A percentile compares a stretch with the other conserved stretches of the same genome.
phyloP scores from a whole-genome alignment of 2,888 invertebrate genomes.

The Callosobruchus maculatus region DNA sequence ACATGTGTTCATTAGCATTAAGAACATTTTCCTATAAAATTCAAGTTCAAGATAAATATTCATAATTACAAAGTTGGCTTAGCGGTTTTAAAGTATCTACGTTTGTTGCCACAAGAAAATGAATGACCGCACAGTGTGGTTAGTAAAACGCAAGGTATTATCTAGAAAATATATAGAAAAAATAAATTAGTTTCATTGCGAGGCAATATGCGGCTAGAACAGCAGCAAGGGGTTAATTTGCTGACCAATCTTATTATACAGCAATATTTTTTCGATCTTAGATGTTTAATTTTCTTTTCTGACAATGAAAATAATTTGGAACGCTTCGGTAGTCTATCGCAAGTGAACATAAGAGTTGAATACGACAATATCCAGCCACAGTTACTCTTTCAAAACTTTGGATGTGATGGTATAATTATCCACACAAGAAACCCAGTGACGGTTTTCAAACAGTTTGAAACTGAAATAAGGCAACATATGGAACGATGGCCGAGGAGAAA shows the following conservation, averaged over 20 bases:
- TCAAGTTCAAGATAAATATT: neutral
- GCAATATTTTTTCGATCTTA: conserved; percentile 22
- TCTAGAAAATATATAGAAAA: neutral
- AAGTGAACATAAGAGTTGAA: conserved; percentile 6
- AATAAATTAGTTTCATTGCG: neutral
- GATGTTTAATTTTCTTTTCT: conserved; percentile 23
- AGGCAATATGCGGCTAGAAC: neutral
- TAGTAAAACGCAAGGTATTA: neutral
- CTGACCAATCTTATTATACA: conserved; percentile 18
- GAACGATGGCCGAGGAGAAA: conserved; percentile 27
- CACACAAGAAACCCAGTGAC: conserved; percentile 18
- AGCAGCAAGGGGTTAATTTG: neutral
- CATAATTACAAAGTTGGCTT: neutral
- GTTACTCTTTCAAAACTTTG: conserved; percentile 27
- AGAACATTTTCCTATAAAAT: neutral
- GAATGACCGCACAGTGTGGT: neutral
- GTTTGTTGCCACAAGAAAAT: neutral
- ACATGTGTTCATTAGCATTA: too few relatives aligned
- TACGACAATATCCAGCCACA: conserved; percentile 5
- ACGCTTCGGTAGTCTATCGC: neutral
- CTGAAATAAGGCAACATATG: conserved; percentile 17
- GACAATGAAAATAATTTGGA: conserved; percentile 19
- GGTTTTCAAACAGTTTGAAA: conserved; percentile 25
- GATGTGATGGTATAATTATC: conserved; percentile 33
- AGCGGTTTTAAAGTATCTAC: neutral